Conservation (phyloP, 2,113 vertebrate genomes). For the Barnardius zonarius region DNA sequence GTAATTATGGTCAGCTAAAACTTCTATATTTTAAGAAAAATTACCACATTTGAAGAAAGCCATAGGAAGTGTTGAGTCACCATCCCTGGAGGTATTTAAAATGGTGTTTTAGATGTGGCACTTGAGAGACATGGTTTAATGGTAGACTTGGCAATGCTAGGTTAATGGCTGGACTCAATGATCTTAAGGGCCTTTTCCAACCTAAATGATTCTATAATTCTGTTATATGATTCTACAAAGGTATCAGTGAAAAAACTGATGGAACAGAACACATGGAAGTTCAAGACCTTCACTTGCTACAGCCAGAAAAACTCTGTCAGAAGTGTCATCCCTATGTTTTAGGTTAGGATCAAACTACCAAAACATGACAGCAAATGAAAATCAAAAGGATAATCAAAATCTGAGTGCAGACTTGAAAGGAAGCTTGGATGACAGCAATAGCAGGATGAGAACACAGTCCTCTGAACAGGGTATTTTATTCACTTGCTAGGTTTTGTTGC, state of each 20-base stretch:
- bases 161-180: not conserved
- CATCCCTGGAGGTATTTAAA: not conserved
- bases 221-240: accelerated
- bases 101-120: not conserved
- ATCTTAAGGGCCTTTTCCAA: not conserved
- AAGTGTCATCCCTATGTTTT: not conserved
- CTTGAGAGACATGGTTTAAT: not conserved
- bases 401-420: not conserved
- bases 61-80: not conserved
- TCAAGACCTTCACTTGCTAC: not conserved
- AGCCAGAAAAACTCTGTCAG: not conserved
- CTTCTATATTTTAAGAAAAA: not conserved
- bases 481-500: not conserved
- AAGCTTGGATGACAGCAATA: not conserved
- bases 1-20: not conserved
- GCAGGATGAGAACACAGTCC: not conserved
- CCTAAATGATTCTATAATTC: not conserved
- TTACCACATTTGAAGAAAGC: not conserved
- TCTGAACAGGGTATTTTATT: not conserved
- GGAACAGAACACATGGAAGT: not conserved
- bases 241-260: not conserved
- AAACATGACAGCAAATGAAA: not conserved
- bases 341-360: not conserved
- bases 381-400: not conserved
- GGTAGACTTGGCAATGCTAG: not conserved